phyloP scores from a whole-genome alignment of 1,140 invertebrate genomes.

The Nasonia giraulti region DNA sequence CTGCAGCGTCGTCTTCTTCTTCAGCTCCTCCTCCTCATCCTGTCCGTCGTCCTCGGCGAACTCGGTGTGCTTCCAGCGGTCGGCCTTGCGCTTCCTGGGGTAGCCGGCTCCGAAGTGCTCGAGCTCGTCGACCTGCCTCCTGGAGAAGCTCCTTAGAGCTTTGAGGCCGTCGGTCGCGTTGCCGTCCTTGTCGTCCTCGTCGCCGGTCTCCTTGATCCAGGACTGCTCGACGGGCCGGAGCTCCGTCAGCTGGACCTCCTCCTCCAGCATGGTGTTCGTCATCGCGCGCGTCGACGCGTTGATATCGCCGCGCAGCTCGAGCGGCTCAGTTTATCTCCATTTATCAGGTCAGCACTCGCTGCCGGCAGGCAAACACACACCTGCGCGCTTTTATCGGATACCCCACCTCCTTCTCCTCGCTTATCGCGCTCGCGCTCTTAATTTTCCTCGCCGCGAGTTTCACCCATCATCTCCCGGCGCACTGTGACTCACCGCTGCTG shows the following conservation, averaged over 20 bases:
- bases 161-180: constrained; percentile 65
- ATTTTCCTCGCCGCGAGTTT: constrained; percentile 10
- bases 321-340: constrained; percentile 44
- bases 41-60: neutral
- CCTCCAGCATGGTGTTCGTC: constrained; percentile 39
- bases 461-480: neutral
- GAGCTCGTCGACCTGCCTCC: constrained; percentile 53
- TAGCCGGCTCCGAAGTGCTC: constrained; percentile 28
- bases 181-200: constrained; percentile 54
- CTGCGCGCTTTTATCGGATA: constrained; percentile 34
- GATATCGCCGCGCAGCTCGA: neutral
- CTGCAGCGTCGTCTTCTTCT: neutral
- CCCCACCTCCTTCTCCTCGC: neutral
- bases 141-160: constrained; percentile 64
- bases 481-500: neutral
- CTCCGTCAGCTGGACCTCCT: constrained; percentile 69
- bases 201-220: constrained; percentile 58
- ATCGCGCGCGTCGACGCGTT: neutral
- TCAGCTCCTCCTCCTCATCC: neutral
- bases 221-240: constrained; percentile 69
- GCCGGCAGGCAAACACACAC: neutral
- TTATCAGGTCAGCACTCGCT: constrained; percentile 43
- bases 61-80: constrained; percentile 28
- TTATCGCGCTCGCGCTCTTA: constrained; percentile 33
- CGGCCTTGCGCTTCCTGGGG: constrained; percentile 18